These are phyloP conservation scores for Aethes cnicana DNA, from an alignment of 2,888 invertebrate genomes.

Conservation along the genomic window DNA sequence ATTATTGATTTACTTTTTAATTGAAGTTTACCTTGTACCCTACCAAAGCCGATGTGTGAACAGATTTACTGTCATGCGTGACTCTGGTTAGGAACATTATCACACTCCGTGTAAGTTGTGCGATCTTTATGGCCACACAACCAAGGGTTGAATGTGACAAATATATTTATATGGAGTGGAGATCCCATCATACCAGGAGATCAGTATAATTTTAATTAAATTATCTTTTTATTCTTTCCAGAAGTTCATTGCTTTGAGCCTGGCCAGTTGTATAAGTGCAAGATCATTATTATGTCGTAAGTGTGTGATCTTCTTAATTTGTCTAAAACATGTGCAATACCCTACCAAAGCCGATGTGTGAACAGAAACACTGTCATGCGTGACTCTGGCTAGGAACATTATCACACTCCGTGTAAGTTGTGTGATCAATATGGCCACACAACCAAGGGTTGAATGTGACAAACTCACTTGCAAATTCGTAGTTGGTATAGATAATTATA, in stretches of 20 bases:
- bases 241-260: too few relatives aligned
- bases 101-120: constrained; percentile 75
- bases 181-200: too few relatives aligned
- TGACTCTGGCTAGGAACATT: constrained; percentile 81
- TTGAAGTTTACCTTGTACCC: constrained; percentile 46
- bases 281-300: too few relatives aligned
- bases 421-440: constrained; percentile 50
- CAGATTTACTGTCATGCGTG: constrained; percentile 58
- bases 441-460: constrained; percentile 77
- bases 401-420: constrained; percentile 75
- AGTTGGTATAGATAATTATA: too few relatives aligned
- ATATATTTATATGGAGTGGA: neutral
- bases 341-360: constrained; percentile 81
- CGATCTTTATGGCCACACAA: constrained; percentile 52
- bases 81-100: constrained; percentile 79
- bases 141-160: constrained; percentile 77
- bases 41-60: constrained; percentile 79
- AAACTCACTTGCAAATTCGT: constrained; percentile 32
- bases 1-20: neutral
- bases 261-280: too few relatives aligned
- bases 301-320: too few relatives aligned
- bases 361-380: constrained; percentile 52
- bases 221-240: too few relatives aligned
- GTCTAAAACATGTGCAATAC: too few relatives aligned
- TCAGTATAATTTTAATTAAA: too few relatives aligned